phyloP scores from a whole-genome alignment of 2,888 invertebrate genomes.

The Cryptocephalus primarius region DNA sequence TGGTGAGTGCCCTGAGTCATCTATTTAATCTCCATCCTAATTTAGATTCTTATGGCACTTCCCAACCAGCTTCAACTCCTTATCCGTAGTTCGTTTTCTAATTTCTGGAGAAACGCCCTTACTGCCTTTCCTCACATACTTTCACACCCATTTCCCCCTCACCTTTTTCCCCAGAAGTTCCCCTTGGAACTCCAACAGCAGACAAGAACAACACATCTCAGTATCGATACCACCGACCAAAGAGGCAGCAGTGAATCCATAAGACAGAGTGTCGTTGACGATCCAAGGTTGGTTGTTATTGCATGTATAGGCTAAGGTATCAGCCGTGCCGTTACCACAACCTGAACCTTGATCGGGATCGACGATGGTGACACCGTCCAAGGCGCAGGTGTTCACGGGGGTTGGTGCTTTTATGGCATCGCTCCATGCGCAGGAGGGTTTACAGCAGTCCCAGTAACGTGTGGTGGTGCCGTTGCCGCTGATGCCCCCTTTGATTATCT shows the following conservation, averaged over 20 bases:
- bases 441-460: neutral
- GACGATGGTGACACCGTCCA: neutral
- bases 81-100: too few species aligned
- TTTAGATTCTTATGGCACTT: too few species aligned
- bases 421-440: neutral
- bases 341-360: neutral
- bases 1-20: too few species aligned
- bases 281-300: neutral
- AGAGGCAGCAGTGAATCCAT: neutral
- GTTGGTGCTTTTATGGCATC: neutral
- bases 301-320: neutral
- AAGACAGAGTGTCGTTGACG: neutral
- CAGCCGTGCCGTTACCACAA: neutral
- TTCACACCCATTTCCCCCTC: too few species aligned
- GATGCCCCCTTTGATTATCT: neutral
- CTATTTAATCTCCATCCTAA: too few species aligned
- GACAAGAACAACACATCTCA: constrained; percentile 4
- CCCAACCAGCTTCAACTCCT: too few species aligned
- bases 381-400: neutral
- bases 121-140: too few species aligned
- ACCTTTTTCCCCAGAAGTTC: neutral
- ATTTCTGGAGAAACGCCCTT: too few species aligned
- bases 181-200: constrained; percentile 4
- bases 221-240: constrained; percentile 1
- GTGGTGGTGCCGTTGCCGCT: neutral